Base-by-base conservation (phyloP, 2,888 invertebrate genomes). In the Polylopha cassiicola region DNA sequence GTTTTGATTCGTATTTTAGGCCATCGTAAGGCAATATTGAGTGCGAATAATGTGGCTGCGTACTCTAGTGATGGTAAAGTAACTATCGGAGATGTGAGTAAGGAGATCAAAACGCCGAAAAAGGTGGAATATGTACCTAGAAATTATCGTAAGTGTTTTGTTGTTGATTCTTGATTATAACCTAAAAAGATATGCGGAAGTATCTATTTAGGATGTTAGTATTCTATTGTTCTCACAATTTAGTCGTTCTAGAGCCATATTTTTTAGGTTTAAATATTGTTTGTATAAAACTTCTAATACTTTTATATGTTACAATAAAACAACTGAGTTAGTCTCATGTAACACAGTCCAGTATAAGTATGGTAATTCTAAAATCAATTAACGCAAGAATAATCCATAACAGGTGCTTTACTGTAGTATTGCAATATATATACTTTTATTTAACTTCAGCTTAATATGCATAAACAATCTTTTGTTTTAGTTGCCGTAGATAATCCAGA, bases 71-170 rank as follows among this genome's bases (percentile, higher is more conserved):
- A 80, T 39, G 87, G 86, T 51, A 87, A 82, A 68, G 89, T 94
- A 28, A 89, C 89, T 20, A 93, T 95, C 53, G 94, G 92, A 51
- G 90, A 92, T 75, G 89, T 94, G 48, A 87, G 88, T 18, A 93
- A 91, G 68, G 85, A 87, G 21, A 58, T 86, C 6, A 59, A 61
- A 41, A 61, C 73, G 27, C 89, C 94, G 0, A 89, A 89, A 55
- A 87, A 90, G 64, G 89, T 90, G 2, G 93, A 95, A 84, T 90
- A 93, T 67, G 94, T 98, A n/a, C 97, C 98, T 4, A 81, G 87
- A 55, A 90, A 92, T 57, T 95, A 93, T 68, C 84, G 94, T 95
- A 87, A 91, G 91, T 88, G 44, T 34, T 37, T 17, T 22, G 34
- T 44, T 37, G 5, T 6, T 4, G 23, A 37, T 41, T 44, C 27